Evolutionary conservation across 2,113 vertebrate species (phyloP), one percentile per base, ranked within the genome.

Genomic region (Craseonycteris thonglongyai): DNA sequence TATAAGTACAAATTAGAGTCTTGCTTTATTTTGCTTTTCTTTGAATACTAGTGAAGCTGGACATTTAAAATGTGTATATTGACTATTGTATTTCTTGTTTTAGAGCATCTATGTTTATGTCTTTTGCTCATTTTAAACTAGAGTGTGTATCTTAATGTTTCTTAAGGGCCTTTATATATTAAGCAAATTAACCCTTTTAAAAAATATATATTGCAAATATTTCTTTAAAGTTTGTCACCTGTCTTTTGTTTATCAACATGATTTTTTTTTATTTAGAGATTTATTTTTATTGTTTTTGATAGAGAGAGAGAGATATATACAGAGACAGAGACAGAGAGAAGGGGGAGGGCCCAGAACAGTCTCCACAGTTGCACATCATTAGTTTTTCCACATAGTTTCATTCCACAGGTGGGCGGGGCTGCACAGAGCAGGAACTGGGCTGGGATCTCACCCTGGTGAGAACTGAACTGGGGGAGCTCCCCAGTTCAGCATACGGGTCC

Each of bases 51-150:
- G 63, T 71, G 26, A 91, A 76, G 12, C 24, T 65, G 21, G 85
- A 85, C 42, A n/a, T 68, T 88, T 79, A 56, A 88, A 35, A 51
- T 68, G 61, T 26, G 2, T 78, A 58, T 51, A 76, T 56, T 85
- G 45, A 38, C 56, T 22, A 69, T 85, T 80, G 3, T 13, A 30
- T 66, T 71, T 93, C 35, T 71, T 71, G 7, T 30, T 95, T 82
- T 86, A 61, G 59, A 86, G 33, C 58, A 65, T 84, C 65, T 80
- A 35, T 95, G 13, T 58, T 85, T 35, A 85, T 71, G 10, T 76
- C 66, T 68, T 90, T 82, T 86, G 19, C 89, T 86, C 47, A 63
- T 81, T 93, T 96, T 15, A 16, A 94, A 51, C 13, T 79, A 86
- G 16, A 26, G 13, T 72, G 3, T 82, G 1, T 78, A 87, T 42